Base-by-base conservation (phyloP, 2,797 vertebrate species). In the Alfaro cultratus region DNA sequence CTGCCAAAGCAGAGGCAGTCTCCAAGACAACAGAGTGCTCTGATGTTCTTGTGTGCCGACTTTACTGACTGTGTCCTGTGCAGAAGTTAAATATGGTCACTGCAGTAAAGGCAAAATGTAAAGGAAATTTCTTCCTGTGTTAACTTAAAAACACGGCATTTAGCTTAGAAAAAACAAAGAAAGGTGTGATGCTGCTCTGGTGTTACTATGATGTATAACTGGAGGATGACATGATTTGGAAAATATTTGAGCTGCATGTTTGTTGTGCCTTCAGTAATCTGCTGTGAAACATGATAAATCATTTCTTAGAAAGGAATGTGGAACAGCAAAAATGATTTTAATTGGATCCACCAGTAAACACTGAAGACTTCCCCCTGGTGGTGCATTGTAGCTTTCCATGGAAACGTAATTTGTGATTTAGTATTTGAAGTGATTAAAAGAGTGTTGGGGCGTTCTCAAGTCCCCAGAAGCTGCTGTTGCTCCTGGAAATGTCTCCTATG, bases 21-120 rank as follows among this genome's bases (percentile, higher is more conserved):
- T 70, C 67, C 67, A 43, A 43, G 67, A 70, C 67, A 43, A 70
- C 67, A 70, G 67, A 70, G 21, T 70, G 62, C 62, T 39, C 34
- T 67, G 62, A 67, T 67, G 60, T 10, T 26, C 23, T 26, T 68
- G 39, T 68, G 67, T n/a, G 21, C 67, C 41, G 67, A 70, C 39
- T 68, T 68, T 41, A 68, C 64, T 41, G 9, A 68, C 67, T 70
- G 67, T 68, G 39, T 43, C 23, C 10, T 70, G 21, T n/a, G 39
- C 39, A 43, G 34, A 43, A n/a, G 67, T 5, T 43, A 26, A 70
- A 70, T n/a, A 13, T n/a, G 23, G 67, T 43, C 67, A 13, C 5
- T 70, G 23, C 13, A 6, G 23, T 43, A 41, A 70, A 43, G 23
- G 39, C 21, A n/a, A n/a, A 70, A 70, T 43, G 5, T 43, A n/a